Conservation (phyloP, 2,113 vertebrate species). For the Heterocephalus glaber region DNA sequence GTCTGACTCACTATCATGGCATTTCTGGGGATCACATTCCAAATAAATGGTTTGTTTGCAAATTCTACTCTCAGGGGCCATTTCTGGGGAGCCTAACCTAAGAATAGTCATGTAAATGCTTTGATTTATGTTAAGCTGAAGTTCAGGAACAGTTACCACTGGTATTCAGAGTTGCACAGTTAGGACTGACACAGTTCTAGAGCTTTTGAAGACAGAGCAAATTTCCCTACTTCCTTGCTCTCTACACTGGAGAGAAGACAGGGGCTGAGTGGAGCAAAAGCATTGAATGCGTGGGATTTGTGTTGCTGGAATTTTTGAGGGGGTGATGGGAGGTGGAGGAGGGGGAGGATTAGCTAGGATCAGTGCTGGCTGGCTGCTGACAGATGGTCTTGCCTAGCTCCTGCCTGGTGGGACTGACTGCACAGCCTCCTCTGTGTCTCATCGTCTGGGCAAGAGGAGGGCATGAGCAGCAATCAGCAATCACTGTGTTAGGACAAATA, state of each 20-base stretch:
- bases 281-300: neutral
- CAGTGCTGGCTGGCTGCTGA: neutral
- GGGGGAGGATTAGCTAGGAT: neutral
- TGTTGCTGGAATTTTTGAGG: neutral
- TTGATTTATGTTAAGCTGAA: neutral
- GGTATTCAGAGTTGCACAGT: neutral
- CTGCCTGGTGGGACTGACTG: neutral
- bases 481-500: neutral
- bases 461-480: accelerated
- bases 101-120: neutral
- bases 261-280: neutral
- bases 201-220: neutral
- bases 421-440: neutral
- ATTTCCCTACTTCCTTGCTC: neutral
- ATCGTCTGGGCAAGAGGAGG: neutral
- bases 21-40: neutral
- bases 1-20: neutral
- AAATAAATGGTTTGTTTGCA: neutral
- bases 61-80: neutral
- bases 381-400: neutral
- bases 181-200: neutral
- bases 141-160: neutral
- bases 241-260: neutral
- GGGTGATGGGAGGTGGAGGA: neutral
- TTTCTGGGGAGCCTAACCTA: neutral